Percentiles rank a stretch among this genome's conserved stretches.
Evolutionary conservation across 92 coral and sea anemone genomes (phyloP).

Genomic region (Epizoanthus rinbou): DNA sequence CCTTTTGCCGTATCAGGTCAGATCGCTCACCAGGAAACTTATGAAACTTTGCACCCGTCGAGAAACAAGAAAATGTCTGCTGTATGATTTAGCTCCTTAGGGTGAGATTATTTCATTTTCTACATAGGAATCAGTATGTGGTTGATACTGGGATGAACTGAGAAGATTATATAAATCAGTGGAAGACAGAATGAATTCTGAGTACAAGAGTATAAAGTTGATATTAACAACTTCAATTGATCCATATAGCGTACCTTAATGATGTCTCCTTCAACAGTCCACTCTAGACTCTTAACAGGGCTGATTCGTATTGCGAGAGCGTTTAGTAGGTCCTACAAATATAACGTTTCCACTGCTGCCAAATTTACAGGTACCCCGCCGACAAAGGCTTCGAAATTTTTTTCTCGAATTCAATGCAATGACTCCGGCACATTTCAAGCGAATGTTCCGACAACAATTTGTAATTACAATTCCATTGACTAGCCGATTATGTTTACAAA

Average conservation of each 20-base stretch:
- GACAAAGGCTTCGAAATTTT: constrained; percentile 13
- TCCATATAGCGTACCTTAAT: neutral
- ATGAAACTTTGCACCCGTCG: constrained; percentile 14
- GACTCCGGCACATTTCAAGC: constrained; percentile 9
- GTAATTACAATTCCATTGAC: constrained; percentile 37
- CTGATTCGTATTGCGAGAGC: constrained; percentile 6
- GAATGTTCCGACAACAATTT: constrained; percentile 10
- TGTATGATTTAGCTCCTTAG: constrained; percentile 23
- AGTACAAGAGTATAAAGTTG: neutral
- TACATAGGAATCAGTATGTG: constrained; percentile 28
- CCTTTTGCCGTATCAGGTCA: neutral
- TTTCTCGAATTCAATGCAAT: constrained; percentile 12
- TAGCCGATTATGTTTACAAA: constrained; percentile 14
- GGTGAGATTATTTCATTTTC: neutral
- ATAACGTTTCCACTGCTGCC: constrained; percentile 18
- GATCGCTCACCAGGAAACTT: neutral
- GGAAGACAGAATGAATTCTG: too few species aligned
- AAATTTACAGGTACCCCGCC: constrained; percentile 30
- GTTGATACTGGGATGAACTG: neutral
- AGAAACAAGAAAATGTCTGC: neutral
- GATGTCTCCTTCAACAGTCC: neutral
- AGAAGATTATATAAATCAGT: neutral
- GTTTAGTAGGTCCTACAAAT: neutral
- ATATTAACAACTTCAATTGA: neutral
- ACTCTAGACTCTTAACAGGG: neutral